Conservation (phyloP, 1,140 invertebrate species). For the Lineus longissimus region DNA sequence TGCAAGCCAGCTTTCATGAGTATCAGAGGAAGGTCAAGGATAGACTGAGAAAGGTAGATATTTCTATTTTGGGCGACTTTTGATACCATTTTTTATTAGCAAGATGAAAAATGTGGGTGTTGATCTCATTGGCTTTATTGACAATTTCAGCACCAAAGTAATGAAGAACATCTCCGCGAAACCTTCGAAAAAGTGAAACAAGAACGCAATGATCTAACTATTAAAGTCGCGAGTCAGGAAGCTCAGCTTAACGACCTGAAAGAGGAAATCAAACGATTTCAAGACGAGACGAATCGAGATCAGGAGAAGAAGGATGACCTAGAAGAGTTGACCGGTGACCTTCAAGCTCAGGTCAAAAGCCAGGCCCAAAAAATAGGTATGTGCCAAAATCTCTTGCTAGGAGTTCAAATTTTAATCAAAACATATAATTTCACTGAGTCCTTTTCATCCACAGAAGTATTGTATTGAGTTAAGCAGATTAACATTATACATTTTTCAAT, state of each 20-base stretch:
- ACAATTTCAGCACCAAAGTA: conserved; percentile 29
- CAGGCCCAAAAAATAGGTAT: conserved; percentile 13
- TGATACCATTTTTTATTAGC: background rate
- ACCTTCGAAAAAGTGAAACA: conserved; percentile 28
- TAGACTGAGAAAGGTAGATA: conserved; percentile 33
- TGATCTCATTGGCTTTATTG: background rate
- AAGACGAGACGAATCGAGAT: conserved; percentile 14
- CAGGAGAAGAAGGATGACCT: conserved; percentile 29
- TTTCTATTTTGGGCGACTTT: conserved; percentile 7
- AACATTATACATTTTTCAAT: background rate
- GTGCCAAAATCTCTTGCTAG: conserved; percentile 20
- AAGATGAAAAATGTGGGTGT: background rate
- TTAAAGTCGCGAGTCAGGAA: conserved; percentile 27
- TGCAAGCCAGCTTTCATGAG: conserved; percentile 35
- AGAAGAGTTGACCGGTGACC: conserved; percentile 34
- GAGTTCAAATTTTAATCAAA: background rate
- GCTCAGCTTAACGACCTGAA: conserved; percentile 28
- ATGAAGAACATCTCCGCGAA: conserved; percentile 38
- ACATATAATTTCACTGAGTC: background rate
- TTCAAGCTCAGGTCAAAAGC: conserved; percentile 32
- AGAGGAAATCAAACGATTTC: conserved; percentile 33
- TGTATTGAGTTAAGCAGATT: too few relatives aligned
- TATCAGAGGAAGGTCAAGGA: conserved; percentile 41
- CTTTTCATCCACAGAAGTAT: too few relatives aligned
- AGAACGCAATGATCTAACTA: conserved; percentile 40